Conservation (phyloP, 2,888 invertebrate genomes). For the Sericinus montela region DNA sequence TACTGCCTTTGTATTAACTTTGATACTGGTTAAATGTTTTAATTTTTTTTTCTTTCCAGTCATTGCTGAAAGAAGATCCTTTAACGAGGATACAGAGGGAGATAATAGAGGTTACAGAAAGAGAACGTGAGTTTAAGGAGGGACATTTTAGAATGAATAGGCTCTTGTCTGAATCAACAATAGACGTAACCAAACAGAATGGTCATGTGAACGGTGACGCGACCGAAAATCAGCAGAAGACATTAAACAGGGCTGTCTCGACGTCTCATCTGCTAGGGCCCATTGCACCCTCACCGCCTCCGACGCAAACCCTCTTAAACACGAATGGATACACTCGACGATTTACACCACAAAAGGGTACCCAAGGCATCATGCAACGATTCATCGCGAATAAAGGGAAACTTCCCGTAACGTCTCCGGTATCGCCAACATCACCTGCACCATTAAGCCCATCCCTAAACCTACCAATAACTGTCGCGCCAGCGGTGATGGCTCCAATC, state of each 20-base stretch:
- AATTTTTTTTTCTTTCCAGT: constrained; percentile 55
- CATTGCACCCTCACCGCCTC: constrained; percentile 52
- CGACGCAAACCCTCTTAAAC: constrained; percentile 53
- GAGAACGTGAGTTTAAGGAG: constrained; percentile 89
- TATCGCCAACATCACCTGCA: constrained; percentile 41
- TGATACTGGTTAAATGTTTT: background rate
- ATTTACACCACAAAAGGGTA: constrained; percentile 82
- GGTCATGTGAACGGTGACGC: constrained; percentile 60
- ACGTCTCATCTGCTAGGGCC: constrained; percentile 68
- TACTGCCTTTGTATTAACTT: too few species aligned
- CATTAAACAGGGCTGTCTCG: constrained; percentile 64
- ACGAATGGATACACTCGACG: constrained; percentile 77
- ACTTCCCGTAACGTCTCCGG: constrained; percentile 50
- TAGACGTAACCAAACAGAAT: constrained; percentile 69
- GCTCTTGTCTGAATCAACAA: constrained; percentile 67
- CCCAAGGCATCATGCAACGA: constrained; percentile 91
- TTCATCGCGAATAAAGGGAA: constrained; percentile 90
- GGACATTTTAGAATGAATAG: constrained; percentile 73
- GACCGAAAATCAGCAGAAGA: constrained; percentile 43
- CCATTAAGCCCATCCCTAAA: constrained; percentile 53
- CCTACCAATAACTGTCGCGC: constrained; percentile 44
- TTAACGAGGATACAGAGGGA: constrained; percentile 92
- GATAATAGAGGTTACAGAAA: constrained; percentile 90
- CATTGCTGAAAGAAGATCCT: constrained; percentile 83
- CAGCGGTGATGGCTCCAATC: constrained; percentile 37